Percentiles rank a stretch among this genome's conserved stretches.
These are phyloP conservation scores for Xylocopa sonorina DNA, from an alignment of 1,140 invertebrate genomes.

Conservation along the genomic window DNA sequence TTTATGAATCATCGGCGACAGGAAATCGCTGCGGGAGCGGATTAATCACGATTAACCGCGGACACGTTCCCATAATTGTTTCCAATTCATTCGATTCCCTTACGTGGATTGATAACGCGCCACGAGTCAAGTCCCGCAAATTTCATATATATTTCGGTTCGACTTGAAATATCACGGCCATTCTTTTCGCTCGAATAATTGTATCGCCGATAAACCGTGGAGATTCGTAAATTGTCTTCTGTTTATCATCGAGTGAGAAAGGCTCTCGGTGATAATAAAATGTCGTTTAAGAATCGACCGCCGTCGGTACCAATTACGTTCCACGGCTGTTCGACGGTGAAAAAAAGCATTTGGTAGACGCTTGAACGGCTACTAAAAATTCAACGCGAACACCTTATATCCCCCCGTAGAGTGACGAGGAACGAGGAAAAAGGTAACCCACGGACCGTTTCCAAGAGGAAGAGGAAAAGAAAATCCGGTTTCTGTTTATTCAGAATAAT, in stretches of 20 bases:
- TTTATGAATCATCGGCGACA: slow-evolving; percentile 44
- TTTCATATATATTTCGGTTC: neutral
- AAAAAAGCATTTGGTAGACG: neutral
- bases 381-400: neutral
- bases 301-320: neutral
- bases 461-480: neutral
- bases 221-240: neutral
- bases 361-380: slow-evolving; percentile 17
- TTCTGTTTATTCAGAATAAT: slow-evolving; percentile 11
- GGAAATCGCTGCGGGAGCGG: slow-evolving; percentile 26
- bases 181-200: neutral
- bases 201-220: neutral
- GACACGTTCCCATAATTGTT: slow-evolving; percentile 26
- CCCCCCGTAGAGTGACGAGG: neutral
- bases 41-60: slow-evolving; percentile 45
- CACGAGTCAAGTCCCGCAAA: neutral
- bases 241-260: neutral
- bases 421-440: neutral
- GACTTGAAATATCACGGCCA: neutral
- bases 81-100: slow-evolving; percentile 32
- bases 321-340: neutral
- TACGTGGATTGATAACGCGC: neutral
- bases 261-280: neutral
- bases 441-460: neutral
- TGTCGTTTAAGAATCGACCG: neutral